phyloP scores from a whole-genome alignment of 2,888 invertebrate genomes.

The Drosophila basisetae region DNA sequence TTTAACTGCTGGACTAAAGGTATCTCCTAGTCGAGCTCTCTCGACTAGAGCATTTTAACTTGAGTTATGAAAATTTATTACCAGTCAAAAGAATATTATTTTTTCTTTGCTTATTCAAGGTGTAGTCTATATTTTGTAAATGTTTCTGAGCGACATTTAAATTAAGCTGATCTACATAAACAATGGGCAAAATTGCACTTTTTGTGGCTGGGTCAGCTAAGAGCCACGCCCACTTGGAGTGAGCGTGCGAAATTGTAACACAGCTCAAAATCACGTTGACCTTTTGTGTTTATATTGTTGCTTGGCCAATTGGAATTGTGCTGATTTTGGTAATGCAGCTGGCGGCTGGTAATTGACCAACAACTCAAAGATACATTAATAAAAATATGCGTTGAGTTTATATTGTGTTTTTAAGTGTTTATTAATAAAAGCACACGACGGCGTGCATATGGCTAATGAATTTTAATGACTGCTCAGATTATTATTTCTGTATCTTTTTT shows the following conservation, averaged over 20 bases:
- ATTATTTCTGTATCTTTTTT: constrained; percentile 8
- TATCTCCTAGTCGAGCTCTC: background rate
- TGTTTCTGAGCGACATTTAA: constrained; percentile 3
- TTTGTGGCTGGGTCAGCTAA: constrained; percentile 19
- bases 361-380: constrained; percentile 13
- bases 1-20: background rate
- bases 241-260: constrained; percentile 55
- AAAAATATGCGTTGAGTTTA: constrained; percentile 23
- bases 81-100: background rate
- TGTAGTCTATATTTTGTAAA: constrained; percentile 5
- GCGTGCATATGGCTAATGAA: constrained; percentile 70
- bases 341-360: constrained; percentile 19
- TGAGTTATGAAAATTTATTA: background rate
- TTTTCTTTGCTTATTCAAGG: background rate
- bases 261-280: constrained; percentile 7
- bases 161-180: constrained; percentile 12
- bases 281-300: constrained; percentile 21
- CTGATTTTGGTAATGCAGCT: constrained; percentile 38
- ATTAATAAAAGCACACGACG: constrained; percentile 59
- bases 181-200: constrained; percentile 13
- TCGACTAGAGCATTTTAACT: background rate
- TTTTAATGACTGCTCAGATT: constrained; percentile 64
- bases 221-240: constrained; percentile 30
- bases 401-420: constrained; percentile 50
- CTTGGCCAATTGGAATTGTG: constrained; percentile 16